phyloP scores from a whole-genome alignment of 2,797 vertebrate species.

The Kryptolebias ocellatus region DNA sequence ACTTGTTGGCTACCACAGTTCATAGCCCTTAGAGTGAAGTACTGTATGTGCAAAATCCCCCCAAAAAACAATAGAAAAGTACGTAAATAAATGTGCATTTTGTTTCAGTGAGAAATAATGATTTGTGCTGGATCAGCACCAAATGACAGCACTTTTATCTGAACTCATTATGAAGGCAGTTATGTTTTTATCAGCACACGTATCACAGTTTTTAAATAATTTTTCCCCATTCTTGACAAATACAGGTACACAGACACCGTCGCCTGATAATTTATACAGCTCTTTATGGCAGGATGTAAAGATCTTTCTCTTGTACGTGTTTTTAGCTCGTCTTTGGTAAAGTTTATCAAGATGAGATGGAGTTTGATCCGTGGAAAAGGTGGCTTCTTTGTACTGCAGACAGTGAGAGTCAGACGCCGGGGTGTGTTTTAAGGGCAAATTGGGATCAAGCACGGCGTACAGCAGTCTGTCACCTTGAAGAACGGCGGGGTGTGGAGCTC shows the following conservation, averaged over 20 bases:
- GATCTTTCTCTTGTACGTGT: conserved; percentile 20
- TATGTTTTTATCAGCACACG: neutral
- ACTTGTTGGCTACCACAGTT: too few species aligned
- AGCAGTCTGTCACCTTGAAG: conserved; percentile 69
- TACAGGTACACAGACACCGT: conserved; percentile 13
- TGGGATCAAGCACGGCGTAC: conserved; percentile 37
- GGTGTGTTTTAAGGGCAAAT: conserved; percentile 52
- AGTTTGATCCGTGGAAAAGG: conserved; percentile 61
- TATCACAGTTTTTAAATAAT: neutral
- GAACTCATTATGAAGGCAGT: neutral
- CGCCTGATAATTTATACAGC: conserved; percentile 10
- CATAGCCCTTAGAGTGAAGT: too few species aligned
- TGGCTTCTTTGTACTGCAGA: conserved; percentile 53
- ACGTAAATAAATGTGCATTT: too few species aligned
- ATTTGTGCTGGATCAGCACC: too few species aligned
- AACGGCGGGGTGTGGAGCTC: conserved; percentile 51
- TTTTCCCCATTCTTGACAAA: neutral
- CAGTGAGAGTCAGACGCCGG: conserved; percentile 32
- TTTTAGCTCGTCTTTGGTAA: conserved; percentile 55
- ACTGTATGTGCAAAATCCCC: too few species aligned
- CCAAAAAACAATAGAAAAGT: too few species aligned
- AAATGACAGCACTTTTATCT: too few species aligned
- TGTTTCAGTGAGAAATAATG: too few species aligned
- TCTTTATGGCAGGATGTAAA: conserved; percentile 36
- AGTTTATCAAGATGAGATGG: conserved; percentile 51